These are phyloP conservation scores for Trinectes maculatus DNA, from an alignment of 2,113 vertebrate species.

Conservation along the genomic window DNA sequence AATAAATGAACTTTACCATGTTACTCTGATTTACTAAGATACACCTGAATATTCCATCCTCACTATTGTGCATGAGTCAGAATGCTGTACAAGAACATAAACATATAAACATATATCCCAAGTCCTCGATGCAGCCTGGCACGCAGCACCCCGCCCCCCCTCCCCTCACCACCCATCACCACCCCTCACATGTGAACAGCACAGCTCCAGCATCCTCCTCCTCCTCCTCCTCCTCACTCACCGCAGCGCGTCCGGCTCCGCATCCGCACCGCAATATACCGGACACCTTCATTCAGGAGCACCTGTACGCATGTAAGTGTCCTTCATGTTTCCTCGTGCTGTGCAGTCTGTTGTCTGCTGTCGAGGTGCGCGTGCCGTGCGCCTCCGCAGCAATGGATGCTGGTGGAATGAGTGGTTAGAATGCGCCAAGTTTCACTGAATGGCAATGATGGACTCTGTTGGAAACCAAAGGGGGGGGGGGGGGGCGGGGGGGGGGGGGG, in stretches of 20 bases:
- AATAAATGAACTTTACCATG: too few species aligned
- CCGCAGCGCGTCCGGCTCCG: neutral
- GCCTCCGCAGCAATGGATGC: slow-evolving; percentile 42
- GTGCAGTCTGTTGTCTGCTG: too few species aligned
- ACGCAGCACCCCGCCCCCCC: neutral
- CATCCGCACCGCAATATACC: neutral
- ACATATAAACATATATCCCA: too few species aligned
- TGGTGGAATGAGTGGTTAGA: neutral
- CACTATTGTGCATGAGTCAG: too few species aligned
- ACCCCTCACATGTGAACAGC: slow-evolving; percentile 21
- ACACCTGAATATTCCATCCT: too few species aligned
- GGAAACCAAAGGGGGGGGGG: rapidly evolving
- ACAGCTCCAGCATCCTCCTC: neutral
- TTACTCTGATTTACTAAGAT: too few species aligned
- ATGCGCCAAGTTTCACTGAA: neutral
- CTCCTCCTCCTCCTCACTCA: neutral
- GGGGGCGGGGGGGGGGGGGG: too few species aligned
- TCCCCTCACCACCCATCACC: too few species aligned
- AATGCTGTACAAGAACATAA: too few species aligned
- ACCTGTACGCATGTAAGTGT: slow-evolving; percentile 1
- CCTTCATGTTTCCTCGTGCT: neutral
- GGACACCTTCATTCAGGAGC: neutral
- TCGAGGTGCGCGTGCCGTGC: neutral
- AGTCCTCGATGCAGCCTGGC: too few species aligned
- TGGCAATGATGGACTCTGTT: neutral